Evolutionary conservation across 2,797 vertebrate genomes (phyloP), one percentile per base, ranked within the genome.

Genomic region (Agapornis canus): DNA sequence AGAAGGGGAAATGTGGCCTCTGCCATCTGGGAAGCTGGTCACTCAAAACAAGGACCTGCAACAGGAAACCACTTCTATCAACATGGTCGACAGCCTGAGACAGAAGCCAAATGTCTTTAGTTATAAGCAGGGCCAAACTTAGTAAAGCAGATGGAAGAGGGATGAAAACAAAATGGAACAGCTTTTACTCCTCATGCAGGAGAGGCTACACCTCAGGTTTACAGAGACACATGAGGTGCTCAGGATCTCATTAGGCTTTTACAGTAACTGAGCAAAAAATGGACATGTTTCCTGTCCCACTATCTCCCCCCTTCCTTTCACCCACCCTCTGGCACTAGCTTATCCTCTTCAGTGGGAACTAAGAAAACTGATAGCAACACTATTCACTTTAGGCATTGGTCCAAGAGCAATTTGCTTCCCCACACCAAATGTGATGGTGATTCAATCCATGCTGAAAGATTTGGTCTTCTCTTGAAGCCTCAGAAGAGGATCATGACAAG

Each of bases 11-110:
- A 71, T 2, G 39, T 27, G 63, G 56, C 64, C 66, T 54, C 78
- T 42, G 76, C 66, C 89, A 61, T 54, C 90, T 73, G 80, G 78
- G 48, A 78, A 83, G 26, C 6, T 35, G 65, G 56, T 68, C n/a
- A 54, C 27, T 69, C 31, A 7, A 54, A 51, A 79, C 69, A 81
- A 61, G 71, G 37, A 48, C 73, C 54, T 68, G 86, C 63, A 80
- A 48, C 5, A n/a, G 89, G 92, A 94, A 95, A 70, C 43, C 47
- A 4, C 27, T 65, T 45, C 82, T 21, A 32, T 42, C 79, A 59
- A 29, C 52, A 9, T 2, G 14, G 52, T 42, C 5, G 42, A 76
- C 79, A 82, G 93, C 85, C 51, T 1, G n/a, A 71, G 80, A 51
- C 8, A 39, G 49, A 60, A 64, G 35, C 90, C 90, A 40, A 47